Evolutionary conservation across 2,113 vertebrate genomes (phyloP), one percentile per base, ranked within the genome.

Genomic region (Aldabrachelys gigantea): DNA sequence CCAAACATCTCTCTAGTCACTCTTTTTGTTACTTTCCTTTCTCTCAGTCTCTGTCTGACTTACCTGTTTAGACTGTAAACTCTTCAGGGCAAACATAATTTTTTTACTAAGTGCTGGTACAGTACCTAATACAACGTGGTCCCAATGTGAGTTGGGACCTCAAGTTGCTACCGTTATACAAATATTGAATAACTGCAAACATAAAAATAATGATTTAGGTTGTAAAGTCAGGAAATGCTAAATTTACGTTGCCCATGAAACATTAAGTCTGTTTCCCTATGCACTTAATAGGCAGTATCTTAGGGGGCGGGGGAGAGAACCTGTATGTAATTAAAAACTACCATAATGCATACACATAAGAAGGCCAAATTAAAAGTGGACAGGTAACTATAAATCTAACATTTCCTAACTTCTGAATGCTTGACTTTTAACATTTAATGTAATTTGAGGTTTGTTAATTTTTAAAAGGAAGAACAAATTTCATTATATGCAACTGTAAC

Each of bases 161-260:
- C 21, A 0, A 0, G 54, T 24, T 75, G 62, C 35, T 10, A 14
- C 47, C 14, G 41, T n/a, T 54, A 22, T 0, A 82, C 9, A 79
- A 82, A 35, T 4, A 24, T 8, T 1, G 57, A 27, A 19, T 14
- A 29, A 17, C 29, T 59, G 17, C 24, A 11, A 3, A 38, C 41
- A 44, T 24, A 76, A 76, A 69, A 5, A 85, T 19, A n/a, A 35
- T 12, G 10, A 47, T 16, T n/a, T 53, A 49, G 79, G 82, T 0
- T 25, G 12, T 35, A 14, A 72, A 81, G 54, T 35, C 35, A 83
- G 41, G 41, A 57, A 76, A 5, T 29, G 47, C 85, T 56, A 85
- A 83, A 22, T 12, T 38, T 21, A 44, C n/a, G n/a, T 1, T 72
- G 83, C 57, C 27, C 25, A 12, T 29, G 57, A 59, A 59, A 59